Conservation (phyloP, 2,888 invertebrate genomes). For the Balanococcus diminutus region DNA sequence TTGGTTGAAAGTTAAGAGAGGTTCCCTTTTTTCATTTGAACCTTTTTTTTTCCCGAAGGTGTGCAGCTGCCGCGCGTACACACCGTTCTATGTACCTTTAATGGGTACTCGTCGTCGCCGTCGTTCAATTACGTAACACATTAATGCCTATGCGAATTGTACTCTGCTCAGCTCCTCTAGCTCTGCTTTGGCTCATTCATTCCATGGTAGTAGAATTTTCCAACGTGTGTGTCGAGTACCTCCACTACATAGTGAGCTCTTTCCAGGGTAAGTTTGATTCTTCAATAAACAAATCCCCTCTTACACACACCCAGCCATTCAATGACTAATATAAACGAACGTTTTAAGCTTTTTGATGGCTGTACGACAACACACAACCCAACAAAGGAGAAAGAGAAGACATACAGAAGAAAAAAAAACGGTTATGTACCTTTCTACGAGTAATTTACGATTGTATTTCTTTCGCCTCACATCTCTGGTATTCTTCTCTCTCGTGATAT, state of each 20-base stretch:
- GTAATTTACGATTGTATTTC: background rate
- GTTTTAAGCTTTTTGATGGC: background rate
- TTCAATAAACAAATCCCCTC: conserved; percentile 5
- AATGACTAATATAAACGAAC: background rate
- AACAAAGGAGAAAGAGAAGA: background rate
- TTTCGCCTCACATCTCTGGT: background rate
- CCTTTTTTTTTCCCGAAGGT: conserved; percentile 4
- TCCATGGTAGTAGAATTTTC: too few relatives aligned
- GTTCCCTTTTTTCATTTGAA: background rate
- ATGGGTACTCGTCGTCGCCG: background rate
- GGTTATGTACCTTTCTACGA: background rate
- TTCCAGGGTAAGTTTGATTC: background rate
- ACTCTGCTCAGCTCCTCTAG: background rate
- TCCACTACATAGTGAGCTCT: background rate
- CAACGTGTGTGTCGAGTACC: background rate
- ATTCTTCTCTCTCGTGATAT: background rate
- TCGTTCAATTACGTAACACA: conserved; percentile 20
- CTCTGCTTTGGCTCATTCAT: background rate
- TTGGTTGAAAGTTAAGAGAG: background rate
- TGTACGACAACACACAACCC: background rate
- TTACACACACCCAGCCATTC: background rate
- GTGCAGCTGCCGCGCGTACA: background rate
- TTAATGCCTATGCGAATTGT: background rate
- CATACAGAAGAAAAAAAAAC: background rate
- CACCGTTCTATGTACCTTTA: background rate